These are phyloP conservation scores for Drepana arcuata DNA, from an alignment of 1,140 invertebrate species.

Conservation along the genomic window DNA sequence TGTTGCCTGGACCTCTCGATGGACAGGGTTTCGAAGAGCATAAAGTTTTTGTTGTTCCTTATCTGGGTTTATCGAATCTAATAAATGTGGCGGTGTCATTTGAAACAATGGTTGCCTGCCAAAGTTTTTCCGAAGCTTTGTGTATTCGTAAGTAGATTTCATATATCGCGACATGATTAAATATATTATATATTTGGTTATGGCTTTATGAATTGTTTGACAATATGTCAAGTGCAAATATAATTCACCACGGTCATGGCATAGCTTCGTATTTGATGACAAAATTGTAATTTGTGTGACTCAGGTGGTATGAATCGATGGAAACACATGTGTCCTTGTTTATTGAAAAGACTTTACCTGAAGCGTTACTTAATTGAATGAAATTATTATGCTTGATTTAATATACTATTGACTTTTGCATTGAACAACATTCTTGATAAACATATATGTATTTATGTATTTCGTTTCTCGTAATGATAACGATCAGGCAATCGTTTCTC, in stretches of 20 bases:
- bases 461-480: no score
- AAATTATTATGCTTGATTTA: no score
- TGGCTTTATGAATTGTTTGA: background rate
- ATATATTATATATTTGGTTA: background rate
- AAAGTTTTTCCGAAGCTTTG: conserved; percentile 42
- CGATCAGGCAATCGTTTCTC: no score
- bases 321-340: conserved; percentile 52
- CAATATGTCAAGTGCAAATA: conserved; percentile 17
- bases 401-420: no score
- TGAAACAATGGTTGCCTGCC: conserved; percentile 51
- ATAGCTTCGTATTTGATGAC: conserved; percentile 15
- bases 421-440: no score
- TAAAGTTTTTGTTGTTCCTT: conserved; percentile 39
- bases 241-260: conserved; percentile 37
- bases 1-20: conserved; percentile 41
- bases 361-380: conserved; percentile 5
- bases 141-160: conserved; percentile 43
- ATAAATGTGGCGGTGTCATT: conserved; percentile 34
- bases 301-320: conserved; percentile 13
- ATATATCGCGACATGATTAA: conserved; percentile 18
- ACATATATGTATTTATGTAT: no score
- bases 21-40: conserved; percentile 49
- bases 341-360: conserved; percentile 10
- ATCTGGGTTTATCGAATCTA: conserved; percentile 48
- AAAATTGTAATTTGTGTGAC: conserved; percentile 21